Conservation (phyloP, 2,113 vertebrate species). For the Chaetodon trifascialis region DNA sequence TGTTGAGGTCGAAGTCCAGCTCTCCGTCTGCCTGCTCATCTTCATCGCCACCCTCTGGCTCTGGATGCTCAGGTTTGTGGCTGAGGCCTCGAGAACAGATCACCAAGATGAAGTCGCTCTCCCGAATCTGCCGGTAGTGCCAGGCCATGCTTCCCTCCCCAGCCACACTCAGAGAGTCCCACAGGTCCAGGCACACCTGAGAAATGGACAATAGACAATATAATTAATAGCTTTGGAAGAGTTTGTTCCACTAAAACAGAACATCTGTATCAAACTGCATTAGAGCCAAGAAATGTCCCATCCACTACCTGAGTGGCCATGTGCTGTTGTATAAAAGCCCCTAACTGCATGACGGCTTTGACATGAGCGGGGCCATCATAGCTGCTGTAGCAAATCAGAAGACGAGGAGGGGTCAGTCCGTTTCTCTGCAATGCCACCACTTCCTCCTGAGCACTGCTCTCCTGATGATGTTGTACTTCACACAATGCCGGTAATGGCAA, state of each 20-base stretch:
- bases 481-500: not conserved
- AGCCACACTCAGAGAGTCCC: slow-evolving; percentile 81
- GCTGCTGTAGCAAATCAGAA: slow-evolving; percentile 85
- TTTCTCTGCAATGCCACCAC: slow-evolving; percentile 29
- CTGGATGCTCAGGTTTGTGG: slow-evolving; percentile 16
- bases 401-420: slow-evolving; percentile 71
- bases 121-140: slow-evolving; percentile 77
- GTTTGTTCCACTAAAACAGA: not conserved
- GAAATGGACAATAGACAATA: not conserved
- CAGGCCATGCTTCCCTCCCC: slow-evolving; percentile 81
- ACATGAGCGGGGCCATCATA: slow-evolving; percentile 81
- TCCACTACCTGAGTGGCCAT: slow-evolving; percentile 82
- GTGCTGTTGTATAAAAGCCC: slow-evolving; percentile 84
- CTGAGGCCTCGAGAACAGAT: slow-evolving; percentile 79
- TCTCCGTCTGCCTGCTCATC: slow-evolving; percentile 4
- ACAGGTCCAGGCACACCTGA: slow-evolving; percentile 85
- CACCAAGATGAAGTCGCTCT: slow-evolving; percentile 83
- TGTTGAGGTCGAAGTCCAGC: not conserved
- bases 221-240: not conserved
- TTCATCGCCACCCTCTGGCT: not conserved
- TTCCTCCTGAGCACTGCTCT: slow-evolving; percentile 56
- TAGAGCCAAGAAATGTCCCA: not conserved
- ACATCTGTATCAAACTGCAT: not conserved
- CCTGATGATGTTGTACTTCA: slow-evolving; percentile 47
- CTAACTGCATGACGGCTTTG: slow-evolving; percentile 80